These are phyloP conservation scores for rat (Rattus norvegicus) DNA, from an alignment of 2,113 vertebrate genomes.

Conservation along the genomic window DNA sequence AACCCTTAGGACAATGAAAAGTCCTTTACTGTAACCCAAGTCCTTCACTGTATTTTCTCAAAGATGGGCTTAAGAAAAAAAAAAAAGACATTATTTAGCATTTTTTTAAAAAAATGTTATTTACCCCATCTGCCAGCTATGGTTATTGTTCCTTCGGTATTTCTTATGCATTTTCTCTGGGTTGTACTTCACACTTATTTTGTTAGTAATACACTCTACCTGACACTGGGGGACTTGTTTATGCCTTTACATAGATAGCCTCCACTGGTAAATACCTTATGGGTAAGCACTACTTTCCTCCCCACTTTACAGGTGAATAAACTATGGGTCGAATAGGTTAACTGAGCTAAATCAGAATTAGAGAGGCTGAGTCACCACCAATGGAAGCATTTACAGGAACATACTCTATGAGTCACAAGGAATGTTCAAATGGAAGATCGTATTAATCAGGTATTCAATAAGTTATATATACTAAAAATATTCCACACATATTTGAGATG, in stretches of 20 bases:
- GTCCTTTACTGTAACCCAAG: background rate
- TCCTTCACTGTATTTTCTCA: background rate
- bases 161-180: background rate
- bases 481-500: background rate
- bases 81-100: background rate
- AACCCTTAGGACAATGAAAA: slow-evolving; percentile 3
- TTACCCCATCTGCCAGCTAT: background rate
- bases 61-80: background rate
- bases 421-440: background rate
- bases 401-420: background rate
- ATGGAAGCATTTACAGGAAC: background rate
- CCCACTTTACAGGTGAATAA: slow-evolving; percentile 43
- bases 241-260: background rate
- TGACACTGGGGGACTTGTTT: background rate
- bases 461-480: slow-evolving; percentile 12
- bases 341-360: background rate
- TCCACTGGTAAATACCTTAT: background rate
- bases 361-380: background rate
- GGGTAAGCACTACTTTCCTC: background rate
- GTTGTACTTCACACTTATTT: background rate
- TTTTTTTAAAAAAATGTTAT: background rate
- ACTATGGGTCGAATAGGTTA: background rate
- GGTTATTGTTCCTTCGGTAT: background rate
- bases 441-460: background rate
- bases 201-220: background rate